Conservation (phyloP, 2,888 invertebrate genomes). For the Drosophila nr. medialis region DNA sequence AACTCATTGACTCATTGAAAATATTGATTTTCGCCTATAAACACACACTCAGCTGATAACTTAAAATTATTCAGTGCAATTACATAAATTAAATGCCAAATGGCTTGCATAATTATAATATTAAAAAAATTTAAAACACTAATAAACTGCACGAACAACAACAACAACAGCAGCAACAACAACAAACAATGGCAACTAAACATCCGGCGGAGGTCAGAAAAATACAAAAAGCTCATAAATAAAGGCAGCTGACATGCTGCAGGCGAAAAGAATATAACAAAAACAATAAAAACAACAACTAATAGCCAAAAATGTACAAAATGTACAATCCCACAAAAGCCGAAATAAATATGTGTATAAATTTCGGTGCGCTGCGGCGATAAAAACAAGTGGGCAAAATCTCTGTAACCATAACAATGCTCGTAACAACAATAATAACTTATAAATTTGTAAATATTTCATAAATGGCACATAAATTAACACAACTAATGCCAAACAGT, state of each 20-base stretch:
- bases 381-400: slow-evolving; percentile 51
- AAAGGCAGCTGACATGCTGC: slow-evolving; percentile 66
- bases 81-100: slow-evolving; percentile 61
- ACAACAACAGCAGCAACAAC: slow-evolving; percentile 5
- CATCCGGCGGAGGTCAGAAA: slow-evolving; percentile 75
- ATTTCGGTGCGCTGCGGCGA: slow-evolving; percentile 36
- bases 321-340: slow-evolving; percentile 43
- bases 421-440: slow-evolving; percentile 62
- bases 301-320: slow-evolving; percentile 21
- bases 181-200: slow-evolving; percentile 67
- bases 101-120: slow-evolving; percentile 63
- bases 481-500: slow-evolving; percentile 74
- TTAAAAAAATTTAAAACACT: slow-evolving; percentile 33
- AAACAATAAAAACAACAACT: slow-evolving; percentile 11
- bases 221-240: slow-evolving; percentile 69
- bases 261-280: slow-evolving; percentile 43
- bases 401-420: slow-evolving; percentile 42
- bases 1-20: not conserved
- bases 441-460: slow-evolving; percentile 80
- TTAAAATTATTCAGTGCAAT: slow-evolving; percentile 25
- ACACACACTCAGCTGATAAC: not conserved
- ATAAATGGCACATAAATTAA: slow-evolving; percentile 80
- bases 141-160: slow-evolving; percentile 8
- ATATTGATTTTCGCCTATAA: not conserved
- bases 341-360: slow-evolving; percentile 54